phyloP scores from a whole-genome alignment of 64 coral and sea anemone genomes.

The Catalaphyllia jardinei region DNA sequence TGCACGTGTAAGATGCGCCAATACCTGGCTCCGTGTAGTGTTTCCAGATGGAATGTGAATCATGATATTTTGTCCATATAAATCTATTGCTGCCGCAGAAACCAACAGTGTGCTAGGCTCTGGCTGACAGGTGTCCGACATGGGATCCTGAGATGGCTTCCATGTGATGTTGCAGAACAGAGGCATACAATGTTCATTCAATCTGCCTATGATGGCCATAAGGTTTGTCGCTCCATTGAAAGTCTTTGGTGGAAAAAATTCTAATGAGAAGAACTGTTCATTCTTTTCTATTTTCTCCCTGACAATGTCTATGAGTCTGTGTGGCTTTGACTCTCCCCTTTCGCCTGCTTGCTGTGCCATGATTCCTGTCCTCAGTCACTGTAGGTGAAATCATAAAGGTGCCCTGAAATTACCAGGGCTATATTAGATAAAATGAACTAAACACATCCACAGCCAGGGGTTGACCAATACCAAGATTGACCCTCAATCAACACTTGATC shows the following conservation, averaged over 20 bases:
- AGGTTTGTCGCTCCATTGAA: slow-evolving; percentile 92
- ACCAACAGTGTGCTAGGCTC: slow-evolving; percentile 88
- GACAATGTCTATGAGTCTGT: slow-evolving; percentile 35
- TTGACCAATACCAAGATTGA: too few species aligned
- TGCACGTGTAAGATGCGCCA: slow-evolving; percentile 72
- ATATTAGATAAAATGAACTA: neutral
- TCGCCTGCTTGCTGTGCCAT: slow-evolving; percentile 18
- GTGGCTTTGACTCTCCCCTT: neutral
- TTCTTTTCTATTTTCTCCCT: slow-evolving; percentile 61
- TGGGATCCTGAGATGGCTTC: slow-evolving; percentile 62
- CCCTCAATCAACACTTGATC: too few species aligned
- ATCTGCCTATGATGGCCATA: slow-evolving; percentile 72
- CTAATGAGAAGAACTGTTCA: slow-evolving; percentile 92
- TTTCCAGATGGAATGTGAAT: slow-evolving; percentile 80
- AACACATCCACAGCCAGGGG: too few species aligned
- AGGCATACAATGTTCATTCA: slow-evolving; percentile 75
- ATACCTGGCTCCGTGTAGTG: slow-evolving; percentile 72
- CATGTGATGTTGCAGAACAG: slow-evolving; percentile 92
- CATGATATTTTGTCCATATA: slow-evolving; percentile 86
- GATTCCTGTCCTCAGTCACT: neutral
- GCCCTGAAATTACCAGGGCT: neutral
- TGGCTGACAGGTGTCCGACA: slow-evolving; percentile 47
- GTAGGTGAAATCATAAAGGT: too few species aligned
- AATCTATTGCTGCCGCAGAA: slow-evolving; percentile 70
- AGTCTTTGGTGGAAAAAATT: slow-evolving; percentile 95